Conservation (phyloP, 2,888 invertebrate species). For the Pasiphila rectangulata region DNA sequence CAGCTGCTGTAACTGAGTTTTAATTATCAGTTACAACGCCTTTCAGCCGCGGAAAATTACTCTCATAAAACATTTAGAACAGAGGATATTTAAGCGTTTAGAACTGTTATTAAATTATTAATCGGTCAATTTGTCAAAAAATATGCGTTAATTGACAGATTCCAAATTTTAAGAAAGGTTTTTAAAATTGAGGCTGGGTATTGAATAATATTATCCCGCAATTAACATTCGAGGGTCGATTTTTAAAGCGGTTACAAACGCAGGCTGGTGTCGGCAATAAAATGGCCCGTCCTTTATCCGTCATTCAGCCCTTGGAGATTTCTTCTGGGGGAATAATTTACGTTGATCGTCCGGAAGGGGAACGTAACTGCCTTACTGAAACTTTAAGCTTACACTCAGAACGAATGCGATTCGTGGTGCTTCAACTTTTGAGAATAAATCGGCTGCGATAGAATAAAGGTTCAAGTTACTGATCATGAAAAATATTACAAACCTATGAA, state of each 20-base stretch:
- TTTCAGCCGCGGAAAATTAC: constrained; percentile 70
- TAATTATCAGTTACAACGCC: constrained; percentile 77
- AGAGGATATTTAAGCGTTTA: constrained; percentile 62
- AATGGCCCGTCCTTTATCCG: constrained; percentile 77
- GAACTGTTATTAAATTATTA: constrained; percentile 59
- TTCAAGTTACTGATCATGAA: not conserved
- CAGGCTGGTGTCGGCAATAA: constrained; percentile 73
- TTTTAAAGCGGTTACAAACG: constrained; percentile 69
- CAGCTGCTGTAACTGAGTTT: constrained; percentile 73
- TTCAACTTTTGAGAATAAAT: constrained; percentile 74
- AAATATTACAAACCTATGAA: too few relatives aligned
- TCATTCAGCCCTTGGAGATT: constrained; percentile 79
- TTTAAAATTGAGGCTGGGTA: constrained; percentile 64
- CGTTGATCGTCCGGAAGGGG: constrained; percentile 77
- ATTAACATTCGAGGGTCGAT: constrained; percentile 73
- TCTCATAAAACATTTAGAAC: constrained; percentile 69
- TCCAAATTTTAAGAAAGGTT: constrained; percentile 38
- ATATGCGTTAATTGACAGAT: constrained; percentile 23
- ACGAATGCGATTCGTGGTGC: constrained; percentile 71
- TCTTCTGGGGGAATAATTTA: constrained; percentile 80
- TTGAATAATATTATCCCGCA: constrained; percentile 75
- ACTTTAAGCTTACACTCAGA: constrained; percentile 79
- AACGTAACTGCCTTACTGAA: constrained; percentile 78
- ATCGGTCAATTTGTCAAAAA: constrained; percentile 19
- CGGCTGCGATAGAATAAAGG: constrained; percentile 60